A percentile compares a stretch with the other conserved stretches of the same genome.
phyloP scores from a whole-genome alignment of 1,140 invertebrate genomes.

The Drosophila ambigua region DNA sequence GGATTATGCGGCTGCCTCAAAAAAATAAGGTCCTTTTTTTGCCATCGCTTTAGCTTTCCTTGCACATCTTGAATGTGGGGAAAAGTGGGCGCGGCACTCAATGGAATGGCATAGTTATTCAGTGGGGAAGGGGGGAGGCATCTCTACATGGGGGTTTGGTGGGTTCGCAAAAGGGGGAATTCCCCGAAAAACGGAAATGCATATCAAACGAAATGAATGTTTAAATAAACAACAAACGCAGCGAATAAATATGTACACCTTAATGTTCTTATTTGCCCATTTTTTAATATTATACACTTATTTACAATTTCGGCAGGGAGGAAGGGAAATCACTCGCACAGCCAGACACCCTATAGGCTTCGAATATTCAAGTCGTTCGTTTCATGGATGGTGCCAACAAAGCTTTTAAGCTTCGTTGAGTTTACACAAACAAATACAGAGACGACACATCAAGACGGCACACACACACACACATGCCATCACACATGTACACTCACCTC shows the following conservation, averaged over 20 bases:
- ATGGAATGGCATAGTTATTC: conserved; percentile 45
- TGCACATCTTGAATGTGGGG: conserved; percentile 33
- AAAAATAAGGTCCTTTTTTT: conserved; percentile 29
- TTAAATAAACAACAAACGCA: no score
- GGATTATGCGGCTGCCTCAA: conserved; percentile 72
- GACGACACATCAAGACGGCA: conserved; percentile 49
- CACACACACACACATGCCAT: conserved; percentile 29
- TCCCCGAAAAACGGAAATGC: conserved; percentile 11
- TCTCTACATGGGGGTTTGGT: background rate
- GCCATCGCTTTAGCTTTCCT: conserved; percentile 47
- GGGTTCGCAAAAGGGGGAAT: background rate
- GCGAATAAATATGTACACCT: no score
- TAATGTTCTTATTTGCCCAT: no score
- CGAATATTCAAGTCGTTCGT: conserved; percentile 69
- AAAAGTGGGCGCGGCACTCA: conserved; percentile 45
- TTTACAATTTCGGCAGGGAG: background rate
- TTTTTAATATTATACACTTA: no score
- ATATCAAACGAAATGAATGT: conserved; percentile 18
- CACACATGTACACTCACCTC: conserved; percentile 36
- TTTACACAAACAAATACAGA: conserved; percentile 40
- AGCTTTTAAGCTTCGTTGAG: conserved; percentile 79
- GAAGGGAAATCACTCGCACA: conserved; percentile 34
- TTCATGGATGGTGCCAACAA: conserved; percentile 63
- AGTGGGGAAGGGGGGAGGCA: background rate
- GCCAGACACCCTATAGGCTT: conserved; percentile 37